Evolutionary conservation across 2,888 invertebrate genomes (phyloP), one percentile per base, ranked within the genome.

Genomic region (Ophonus ardosiacus): DNA sequence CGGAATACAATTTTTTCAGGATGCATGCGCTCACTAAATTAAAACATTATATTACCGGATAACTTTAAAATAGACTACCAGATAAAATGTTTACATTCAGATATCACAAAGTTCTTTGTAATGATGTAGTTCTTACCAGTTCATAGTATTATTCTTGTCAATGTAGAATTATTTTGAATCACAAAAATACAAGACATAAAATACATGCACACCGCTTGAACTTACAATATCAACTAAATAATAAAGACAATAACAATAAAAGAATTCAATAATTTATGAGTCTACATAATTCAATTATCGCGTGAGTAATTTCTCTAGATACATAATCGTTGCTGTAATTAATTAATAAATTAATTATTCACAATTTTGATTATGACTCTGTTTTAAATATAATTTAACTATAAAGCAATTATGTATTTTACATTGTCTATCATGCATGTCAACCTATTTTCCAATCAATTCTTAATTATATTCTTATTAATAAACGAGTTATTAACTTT

Each of bases 401-500:
- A n/a, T n/a, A 31, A 31, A 31, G 31, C 31, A 31, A 31, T 31
- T 31, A 31, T 31, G 2, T 15, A 18, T 21, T n/a, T 63, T 31
- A 6, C 31, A 31, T 31, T 31, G 3, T 31, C 15, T 24, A 21
- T 78, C 78, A 40, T 43, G 61, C n/a, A 68, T 68, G 71, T 71
- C 71, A 13, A 10, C 43, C 18, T 59, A 40, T 71, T 74, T 84
- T 24, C 38, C 61, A 56, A 56, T 59, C 24, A 63, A 21, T 63
- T 43, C 63, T 84, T 78, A 78, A 78, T 83, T 83, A 56, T 82
- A 74, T 8, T 74, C 65, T 57, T 71, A 82, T 83, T 61, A 76
- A 74, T 81, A 83, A 74, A 71, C 59, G 17, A 83, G 74, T 83
- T 83, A 83, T 78, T 84, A 71, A 83, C 83, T 56, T 74, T 74